Evolutionary conservation across 2,113 vertebrate species (phyloP).

Genomic region (Leuciscus idus): DNA sequence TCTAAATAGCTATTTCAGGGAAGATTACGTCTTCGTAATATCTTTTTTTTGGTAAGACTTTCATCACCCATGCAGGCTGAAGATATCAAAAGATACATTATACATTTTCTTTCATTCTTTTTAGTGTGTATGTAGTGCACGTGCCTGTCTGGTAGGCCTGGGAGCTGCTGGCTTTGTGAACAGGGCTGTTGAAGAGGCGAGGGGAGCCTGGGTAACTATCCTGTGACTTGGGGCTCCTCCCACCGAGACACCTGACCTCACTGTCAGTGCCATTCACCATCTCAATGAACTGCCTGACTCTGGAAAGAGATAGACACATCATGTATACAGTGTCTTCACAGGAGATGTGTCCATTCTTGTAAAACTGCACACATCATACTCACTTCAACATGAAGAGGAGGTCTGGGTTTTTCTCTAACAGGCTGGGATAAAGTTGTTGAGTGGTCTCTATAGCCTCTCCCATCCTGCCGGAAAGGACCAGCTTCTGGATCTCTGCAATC

Average conservation of each 20-base stretch:
- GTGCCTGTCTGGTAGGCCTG: conserved; percentile 87
- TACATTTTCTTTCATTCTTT: background rate
- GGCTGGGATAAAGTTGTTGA: conserved; percentile 96
- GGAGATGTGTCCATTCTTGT: background rate
- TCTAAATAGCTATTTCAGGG: background rate
- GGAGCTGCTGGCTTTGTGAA: conserved; percentile 86
- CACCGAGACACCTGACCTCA: conserved; percentile 95
- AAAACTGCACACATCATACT: conserved; percentile 58
- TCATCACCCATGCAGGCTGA: background rate
- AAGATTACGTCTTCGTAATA: background rate
- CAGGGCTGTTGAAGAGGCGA: conserved; percentile 89
- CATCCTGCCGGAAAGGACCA: conserved; percentile 98
- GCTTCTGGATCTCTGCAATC: conserved; percentile 95
- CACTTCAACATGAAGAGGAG: conserved; percentile 99
- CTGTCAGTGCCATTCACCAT: conserved; percentile 99
- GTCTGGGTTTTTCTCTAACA: conserved; percentile 98
- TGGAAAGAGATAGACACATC: conserved; percentile 59
- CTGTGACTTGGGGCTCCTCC: conserved; percentile 98
- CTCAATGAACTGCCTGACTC: conserved; percentile 99
- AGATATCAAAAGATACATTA: background rate
- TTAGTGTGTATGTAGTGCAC: background rate
- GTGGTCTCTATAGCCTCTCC: conserved; percentile 99
- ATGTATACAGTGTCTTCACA: background rate
- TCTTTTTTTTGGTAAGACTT: background rate
- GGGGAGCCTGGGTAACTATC: conserved; percentile 95